These are phyloP conservation scores for Nomada fabriciana DNA, from an alignment of 2,888 invertebrate genomes.

Conservation along the genomic window DNA sequence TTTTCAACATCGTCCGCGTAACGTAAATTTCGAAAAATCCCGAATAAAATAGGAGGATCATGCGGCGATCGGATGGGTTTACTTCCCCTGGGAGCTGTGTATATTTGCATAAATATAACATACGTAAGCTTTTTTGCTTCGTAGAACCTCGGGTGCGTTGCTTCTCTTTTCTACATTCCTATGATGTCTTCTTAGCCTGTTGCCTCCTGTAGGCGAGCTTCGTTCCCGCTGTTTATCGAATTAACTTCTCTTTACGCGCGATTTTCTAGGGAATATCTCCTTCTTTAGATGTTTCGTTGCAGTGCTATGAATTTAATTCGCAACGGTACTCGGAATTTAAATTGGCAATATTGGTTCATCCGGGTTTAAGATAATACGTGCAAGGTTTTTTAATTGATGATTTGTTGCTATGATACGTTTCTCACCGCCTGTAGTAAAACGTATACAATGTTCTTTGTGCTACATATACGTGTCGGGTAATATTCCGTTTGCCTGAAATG, in stretches of 20 bases:
- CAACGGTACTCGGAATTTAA: background rate
- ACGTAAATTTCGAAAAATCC: background rate
- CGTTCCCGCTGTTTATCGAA: background rate
- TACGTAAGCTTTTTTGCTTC: slow-evolving; percentile 8
- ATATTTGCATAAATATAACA: slow-evolving; percentile 34
- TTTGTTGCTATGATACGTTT: background rate
- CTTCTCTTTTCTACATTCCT: slow-evolving; percentile 1
- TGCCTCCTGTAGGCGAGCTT: background rate
- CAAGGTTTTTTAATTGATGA: background rate
- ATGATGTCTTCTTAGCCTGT: background rate
- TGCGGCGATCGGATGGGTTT: slow-evolving; percentile 20
- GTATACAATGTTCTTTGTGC: too few relatives aligned
- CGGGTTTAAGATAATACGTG: background rate
- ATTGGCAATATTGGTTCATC: background rate
- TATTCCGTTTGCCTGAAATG: too few relatives aligned
- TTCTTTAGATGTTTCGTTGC: background rate
- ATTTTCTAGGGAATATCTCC: background rate
- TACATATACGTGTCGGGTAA: too few relatives aligned
- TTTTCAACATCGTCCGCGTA: background rate
- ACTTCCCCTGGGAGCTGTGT: slow-evolving; percentile 5
- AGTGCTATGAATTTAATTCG: background rate
- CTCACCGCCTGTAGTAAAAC: background rate
- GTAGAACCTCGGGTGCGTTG: background rate
- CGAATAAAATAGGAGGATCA: slow-evolving; percentile 4
- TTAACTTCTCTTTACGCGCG: background rate